Percentiles rank a stretch among this genome's conserved stretches.
Evolutionary conservation across 2,113 vertebrate species (phyloP).

Genomic region (Progne subis): DNA sequence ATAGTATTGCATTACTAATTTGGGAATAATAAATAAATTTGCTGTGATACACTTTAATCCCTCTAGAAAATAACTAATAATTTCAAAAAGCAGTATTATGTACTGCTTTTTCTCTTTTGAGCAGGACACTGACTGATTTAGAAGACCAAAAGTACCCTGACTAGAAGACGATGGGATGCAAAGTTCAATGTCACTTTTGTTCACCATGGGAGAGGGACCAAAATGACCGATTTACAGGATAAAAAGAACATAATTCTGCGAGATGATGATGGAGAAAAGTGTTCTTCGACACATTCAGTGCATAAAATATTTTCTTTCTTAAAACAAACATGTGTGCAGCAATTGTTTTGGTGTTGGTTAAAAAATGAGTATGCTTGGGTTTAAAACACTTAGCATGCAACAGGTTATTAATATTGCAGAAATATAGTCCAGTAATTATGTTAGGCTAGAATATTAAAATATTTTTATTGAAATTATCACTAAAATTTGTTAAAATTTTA

Average conservation of each 20-base stretch:
- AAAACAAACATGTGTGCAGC: not conserved
- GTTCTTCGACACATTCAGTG: not conserved
- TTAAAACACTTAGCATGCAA: not conserved
- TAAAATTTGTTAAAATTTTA: too few relatives aligned
- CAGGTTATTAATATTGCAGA: not conserved
- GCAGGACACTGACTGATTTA: not conserved
- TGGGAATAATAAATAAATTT: not conserved
- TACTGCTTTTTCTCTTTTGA: not conserved
- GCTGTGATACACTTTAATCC: not conserved
- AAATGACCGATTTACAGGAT: not conserved
- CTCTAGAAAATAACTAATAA: not conserved
- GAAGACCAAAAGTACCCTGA: not conserved
- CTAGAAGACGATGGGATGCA: not conserved
- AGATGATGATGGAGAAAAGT: not conserved
- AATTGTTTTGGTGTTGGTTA: not conserved
- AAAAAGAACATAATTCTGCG: not conserved
- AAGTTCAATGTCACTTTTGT: not conserved
- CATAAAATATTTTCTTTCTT: not conserved
- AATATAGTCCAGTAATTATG: not conserved
- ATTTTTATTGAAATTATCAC: not conserved
- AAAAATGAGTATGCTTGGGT: not conserved
- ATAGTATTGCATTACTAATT: not conserved
- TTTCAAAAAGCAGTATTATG: not conserved
- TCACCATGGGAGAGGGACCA: not conserved
- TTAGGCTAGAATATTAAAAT: not conserved